These are phyloP conservation scores for Bothrops jararaca DNA, from an alignment of 2,113 vertebrate genomes.

Conservation along the genomic window DNA sequence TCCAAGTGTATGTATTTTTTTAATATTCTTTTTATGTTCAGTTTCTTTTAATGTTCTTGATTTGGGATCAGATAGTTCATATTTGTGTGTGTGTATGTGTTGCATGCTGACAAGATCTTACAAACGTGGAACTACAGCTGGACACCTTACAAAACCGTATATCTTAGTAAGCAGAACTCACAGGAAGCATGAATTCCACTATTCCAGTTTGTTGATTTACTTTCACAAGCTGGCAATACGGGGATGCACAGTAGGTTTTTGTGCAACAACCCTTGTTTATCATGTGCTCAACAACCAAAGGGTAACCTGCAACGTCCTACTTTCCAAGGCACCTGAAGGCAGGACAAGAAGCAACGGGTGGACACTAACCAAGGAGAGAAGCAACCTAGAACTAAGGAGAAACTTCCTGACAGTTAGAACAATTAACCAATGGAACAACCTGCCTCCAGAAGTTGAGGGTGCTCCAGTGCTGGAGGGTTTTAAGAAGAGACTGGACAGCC, in stretches of 20 bases:
- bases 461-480: too few relatives aligned
- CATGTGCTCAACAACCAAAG: not conserved
- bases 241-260: not conserved
- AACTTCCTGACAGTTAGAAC: too few relatives aligned
- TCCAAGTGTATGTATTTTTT: slow-evolving; percentile 90
- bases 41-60: slow-evolving; percentile 56
- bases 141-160: not conserved
- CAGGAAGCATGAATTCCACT: slow-evolving; percentile 31
- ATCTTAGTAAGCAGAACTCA: not conserved
- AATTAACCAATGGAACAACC: too few relatives aligned
- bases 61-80: slow-evolving; percentile 25
- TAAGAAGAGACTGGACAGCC: too few relatives aligned
- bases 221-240: not conserved
- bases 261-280: not conserved
- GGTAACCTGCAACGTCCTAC: too few relatives aligned
- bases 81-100: slow-evolving; percentile 9
- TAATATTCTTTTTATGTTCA: slow-evolving; percentile 64
- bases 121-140: not conserved
- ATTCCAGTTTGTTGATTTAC: not conserved
- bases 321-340: too few relatives aligned
- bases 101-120: slow-evolving; percentile 45
- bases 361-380: too few relatives aligned
- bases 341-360: too few relatives aligned
- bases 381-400: too few relatives aligned
- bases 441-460: too few relatives aligned